A percentile compares a stretch with the other conserved stretches of the same genome.
These are phyloP conservation scores for Bradysia coprophila DNA, from an alignment of 1,140 invertebrate genomes.

Conservation along the genomic window DNA sequence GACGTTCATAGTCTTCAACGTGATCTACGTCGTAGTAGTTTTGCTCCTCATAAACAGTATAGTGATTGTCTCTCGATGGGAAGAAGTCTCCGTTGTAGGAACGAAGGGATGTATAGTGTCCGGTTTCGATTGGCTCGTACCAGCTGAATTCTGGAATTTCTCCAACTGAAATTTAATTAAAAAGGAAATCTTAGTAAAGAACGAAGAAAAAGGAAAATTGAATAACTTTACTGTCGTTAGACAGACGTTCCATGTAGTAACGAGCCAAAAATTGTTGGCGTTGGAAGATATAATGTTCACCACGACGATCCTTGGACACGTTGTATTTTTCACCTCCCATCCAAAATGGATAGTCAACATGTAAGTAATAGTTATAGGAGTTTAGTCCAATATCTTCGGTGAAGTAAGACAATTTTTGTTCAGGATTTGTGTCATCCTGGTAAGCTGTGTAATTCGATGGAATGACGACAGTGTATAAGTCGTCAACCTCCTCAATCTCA, in stretches of 20 bases:
- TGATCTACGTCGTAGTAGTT: constrained; percentile 29
- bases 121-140: constrained; percentile 29
- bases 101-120: constrained; percentile 38
- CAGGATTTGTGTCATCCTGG: constrained; percentile 15
- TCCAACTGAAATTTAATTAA: no score
- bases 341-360: constrained; percentile 44
- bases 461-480: constrained; percentile 19
- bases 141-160: constrained; percentile 37
- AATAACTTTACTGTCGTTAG: constrained; percentile 34
- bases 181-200: no score
- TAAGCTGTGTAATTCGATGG: constrained; percentile 29
- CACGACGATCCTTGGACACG: constrained; percentile 34
- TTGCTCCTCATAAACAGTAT: constrained; percentile 29
- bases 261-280: constrained; percentile 39
- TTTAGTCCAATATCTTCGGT: constrained; percentile 51
- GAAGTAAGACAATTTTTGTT: constrained; percentile 48
- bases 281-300: constrained; percentile 34
- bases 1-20: constrained; percentile 32
- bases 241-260: constrained; percentile 44
- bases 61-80: constrained; percentile 36
- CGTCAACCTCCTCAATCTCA: constrained; percentile 15
- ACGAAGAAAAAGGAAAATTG: no score
- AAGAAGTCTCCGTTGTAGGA: constrained; percentile 41
- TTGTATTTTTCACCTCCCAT: constrained; percentile 31
- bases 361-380: constrained; percentile 47